Percentiles rank a stretch among this genome's conserved stretches.
These are phyloP conservation scores for Pristiophorus japonicus DNA, from an alignment of 2,113 vertebrate genomes.

Conservation along the genomic window DNA sequence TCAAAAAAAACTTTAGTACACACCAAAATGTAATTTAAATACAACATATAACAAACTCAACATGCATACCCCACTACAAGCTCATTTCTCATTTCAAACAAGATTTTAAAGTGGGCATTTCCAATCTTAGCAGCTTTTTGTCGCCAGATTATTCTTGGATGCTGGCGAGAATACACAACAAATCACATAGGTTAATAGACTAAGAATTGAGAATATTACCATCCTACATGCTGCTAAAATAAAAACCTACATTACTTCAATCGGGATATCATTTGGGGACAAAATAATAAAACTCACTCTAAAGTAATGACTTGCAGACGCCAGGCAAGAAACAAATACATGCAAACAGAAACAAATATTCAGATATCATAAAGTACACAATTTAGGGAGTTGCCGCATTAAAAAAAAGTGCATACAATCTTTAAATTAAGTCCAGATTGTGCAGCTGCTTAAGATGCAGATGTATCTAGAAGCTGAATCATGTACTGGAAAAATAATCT, in stretches of 20 bases:
- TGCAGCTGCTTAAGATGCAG: not conserved
- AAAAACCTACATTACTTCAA: not conserved
- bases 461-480: not conserved
- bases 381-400: not conserved
- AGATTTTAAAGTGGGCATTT: not conserved
- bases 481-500: not conserved
- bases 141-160: not conserved
- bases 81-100: not conserved
- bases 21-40: not conserved
- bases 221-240: not conserved
- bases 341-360: too few relatives aligned
- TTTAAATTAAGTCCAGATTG: not conserved
- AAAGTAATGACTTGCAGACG: not conserved
- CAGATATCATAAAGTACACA: not conserved
- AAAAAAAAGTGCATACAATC: not conserved
- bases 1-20: not conserved
- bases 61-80: not conserved
- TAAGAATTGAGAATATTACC: not conserved
- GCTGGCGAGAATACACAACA: too few relatives aligned
- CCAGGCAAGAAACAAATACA: not conserved
- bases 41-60: not conserved
- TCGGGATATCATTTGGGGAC: not conserved
- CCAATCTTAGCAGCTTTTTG: not conserved
- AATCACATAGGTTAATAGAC: not conserved
- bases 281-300: not conserved